phyloP scores from a whole-genome alignment of 2,797 vertebrate genomes.

The Myotis pilosus region DNA sequence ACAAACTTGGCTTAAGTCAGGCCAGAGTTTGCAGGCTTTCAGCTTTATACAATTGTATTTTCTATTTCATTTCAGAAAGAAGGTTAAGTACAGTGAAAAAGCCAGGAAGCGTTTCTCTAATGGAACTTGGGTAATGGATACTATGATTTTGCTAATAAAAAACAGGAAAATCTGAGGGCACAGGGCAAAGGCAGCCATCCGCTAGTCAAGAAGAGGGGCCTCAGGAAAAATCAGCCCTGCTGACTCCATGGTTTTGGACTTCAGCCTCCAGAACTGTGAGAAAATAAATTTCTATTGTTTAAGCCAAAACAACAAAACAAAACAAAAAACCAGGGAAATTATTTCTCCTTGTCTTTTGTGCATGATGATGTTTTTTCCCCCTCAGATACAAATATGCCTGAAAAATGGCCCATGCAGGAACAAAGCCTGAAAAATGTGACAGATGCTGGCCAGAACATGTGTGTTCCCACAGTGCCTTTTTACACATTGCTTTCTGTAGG shows the following conservation, averaged over 20 bases:
- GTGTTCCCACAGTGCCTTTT: not conserved
- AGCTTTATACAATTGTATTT: not conserved
- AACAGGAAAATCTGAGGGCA: not conserved
- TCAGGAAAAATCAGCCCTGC: not conserved
- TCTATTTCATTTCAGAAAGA: not conserved
- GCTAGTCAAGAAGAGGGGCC: not conserved
- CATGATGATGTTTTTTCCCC: not conserved
- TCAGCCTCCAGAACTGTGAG: not conserved
- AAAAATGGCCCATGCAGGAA: too few relatives aligned
- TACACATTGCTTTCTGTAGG: not conserved
- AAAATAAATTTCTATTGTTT: not conserved
- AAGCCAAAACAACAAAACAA: not conserved
- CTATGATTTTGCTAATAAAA: slow-evolving; percentile 10
- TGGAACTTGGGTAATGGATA: not conserved
- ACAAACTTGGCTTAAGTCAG: not conserved
- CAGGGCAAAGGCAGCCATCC: not conserved
- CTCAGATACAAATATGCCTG: not conserved
- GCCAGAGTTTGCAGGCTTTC: not conserved
- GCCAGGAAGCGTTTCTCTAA: not conserved
- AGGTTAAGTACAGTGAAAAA: not conserved
- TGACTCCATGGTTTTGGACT: not conserved
- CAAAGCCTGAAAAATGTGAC: not conserved
- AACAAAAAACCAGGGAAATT: not conserved
- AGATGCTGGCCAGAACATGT: not conserved
- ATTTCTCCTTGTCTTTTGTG: not conserved